A percentile compares a stretch with the other conserved stretches of the same genome.
These are phyloP conservation scores for Melanargia galathea DNA, from an alignment of 2,888 invertebrate species.

Conservation along the genomic window DNA sequence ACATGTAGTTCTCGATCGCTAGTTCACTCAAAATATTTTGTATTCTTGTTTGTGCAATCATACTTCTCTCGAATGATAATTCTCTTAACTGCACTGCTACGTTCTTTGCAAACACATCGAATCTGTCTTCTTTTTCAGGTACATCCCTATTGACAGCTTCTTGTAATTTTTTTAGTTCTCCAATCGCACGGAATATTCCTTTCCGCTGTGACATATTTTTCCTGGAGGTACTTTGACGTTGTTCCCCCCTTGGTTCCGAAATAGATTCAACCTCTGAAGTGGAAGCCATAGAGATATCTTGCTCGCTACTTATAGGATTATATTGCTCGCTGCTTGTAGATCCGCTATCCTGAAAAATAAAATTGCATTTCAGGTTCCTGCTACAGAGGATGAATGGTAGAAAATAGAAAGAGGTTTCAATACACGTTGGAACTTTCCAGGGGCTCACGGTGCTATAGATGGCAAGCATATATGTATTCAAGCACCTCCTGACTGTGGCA, in stretches of 20 bases:
- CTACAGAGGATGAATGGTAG: too few relatives aligned
- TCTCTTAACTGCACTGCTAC: conserved; percentile 1
- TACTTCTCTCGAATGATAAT: conserved; percentile 1
- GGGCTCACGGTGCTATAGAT: too few relatives aligned
- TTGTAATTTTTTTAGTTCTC: background rate
- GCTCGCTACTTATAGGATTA: too few relatives aligned
- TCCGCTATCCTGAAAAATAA: too few relatives aligned
- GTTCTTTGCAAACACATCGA: background rate
- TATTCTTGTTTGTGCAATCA: background rate
- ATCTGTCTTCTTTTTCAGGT: conserved; percentile 1
- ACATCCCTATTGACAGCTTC: background rate
- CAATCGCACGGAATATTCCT: background rate
- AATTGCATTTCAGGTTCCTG: too few relatives aligned
- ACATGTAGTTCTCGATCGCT: background rate
- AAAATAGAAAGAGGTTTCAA: too few relatives aligned
- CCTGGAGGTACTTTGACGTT: background rate
- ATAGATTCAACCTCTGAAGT: background rate
- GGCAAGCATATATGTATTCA: too few relatives aligned
- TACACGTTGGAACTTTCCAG: too few relatives aligned
- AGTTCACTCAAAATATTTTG: background rate
- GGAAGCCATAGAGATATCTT: background rate
- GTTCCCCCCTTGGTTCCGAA: conserved; percentile 1
- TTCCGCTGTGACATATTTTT: background rate
- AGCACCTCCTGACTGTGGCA: too few relatives aligned
- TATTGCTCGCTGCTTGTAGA: too few relatives aligned